Conservation (phyloP, 2,797 vertebrate genomes). For the Takifugu ocellatus region DNA sequence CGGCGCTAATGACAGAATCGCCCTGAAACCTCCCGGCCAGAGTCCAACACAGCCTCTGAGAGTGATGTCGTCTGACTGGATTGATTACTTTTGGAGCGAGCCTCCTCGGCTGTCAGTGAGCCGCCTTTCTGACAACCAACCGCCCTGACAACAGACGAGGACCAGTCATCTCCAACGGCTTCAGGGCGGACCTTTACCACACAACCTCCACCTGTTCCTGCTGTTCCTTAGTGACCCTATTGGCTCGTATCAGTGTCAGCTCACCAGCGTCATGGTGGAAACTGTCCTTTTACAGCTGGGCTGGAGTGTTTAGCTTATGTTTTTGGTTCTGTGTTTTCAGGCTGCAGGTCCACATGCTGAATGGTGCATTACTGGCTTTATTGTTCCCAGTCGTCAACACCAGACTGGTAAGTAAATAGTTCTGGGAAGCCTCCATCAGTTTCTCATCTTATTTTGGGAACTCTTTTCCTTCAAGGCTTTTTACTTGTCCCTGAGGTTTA, state of each 20-base stretch:
- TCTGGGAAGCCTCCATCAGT: neutral
- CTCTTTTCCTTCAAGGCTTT: neutral
- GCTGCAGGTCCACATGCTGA: conserved; percentile 97
- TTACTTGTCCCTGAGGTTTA: conserved; percentile 8
- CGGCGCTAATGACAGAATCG: neutral
- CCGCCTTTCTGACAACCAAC: conserved; percentile 8
- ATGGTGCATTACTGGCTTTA: conserved; percentile 91
- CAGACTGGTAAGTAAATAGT: conserved; percentile 84
- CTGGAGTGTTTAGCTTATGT: conserved; percentile 1
- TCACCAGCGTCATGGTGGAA: no score
- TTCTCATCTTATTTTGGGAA: conserved; percentile 1
- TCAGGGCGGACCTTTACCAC: conserved; percentile 16
- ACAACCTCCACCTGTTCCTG: conserved; percentile 12
- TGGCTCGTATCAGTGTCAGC: conserved; percentile 1
- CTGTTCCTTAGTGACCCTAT: conserved; percentile 9
- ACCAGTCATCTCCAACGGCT: conserved; percentile 26
- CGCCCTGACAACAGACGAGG: conserved; percentile 10
- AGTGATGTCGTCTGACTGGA: conserved; percentile 2
- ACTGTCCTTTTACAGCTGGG: neutral
- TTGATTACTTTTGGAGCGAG: no score
- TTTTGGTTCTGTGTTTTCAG: conserved; percentile 63
- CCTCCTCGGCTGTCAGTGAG: neutral
- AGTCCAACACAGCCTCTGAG: neutral
- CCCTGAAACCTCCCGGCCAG: no score
- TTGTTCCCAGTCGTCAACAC: conserved; percentile 98